Percentiles rank a stretch among this genome's conserved stretches.
Evolutionary conservation across 2,113 vertebrate genomes (phyloP).

Genomic region (Melospiza georgiana): DNA sequence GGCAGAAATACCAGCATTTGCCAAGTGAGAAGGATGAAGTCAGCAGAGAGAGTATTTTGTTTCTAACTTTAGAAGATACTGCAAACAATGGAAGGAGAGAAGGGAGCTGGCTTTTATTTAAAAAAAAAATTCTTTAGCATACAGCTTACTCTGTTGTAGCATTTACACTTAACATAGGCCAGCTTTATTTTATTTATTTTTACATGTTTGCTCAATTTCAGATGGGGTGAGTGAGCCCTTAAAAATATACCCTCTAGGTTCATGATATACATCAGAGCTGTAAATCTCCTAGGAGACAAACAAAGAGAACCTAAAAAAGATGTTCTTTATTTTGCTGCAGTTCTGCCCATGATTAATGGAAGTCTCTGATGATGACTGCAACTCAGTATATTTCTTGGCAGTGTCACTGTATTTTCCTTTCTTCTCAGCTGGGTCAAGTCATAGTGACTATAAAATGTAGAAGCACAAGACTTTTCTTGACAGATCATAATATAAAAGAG

Average conservation of each 20-base stretch:
- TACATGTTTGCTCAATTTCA: conserved; percentile 33
- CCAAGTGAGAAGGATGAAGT: conserved; percentile 53
- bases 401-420: conserved; percentile 53
- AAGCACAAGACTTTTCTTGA: conserved; percentile 57
- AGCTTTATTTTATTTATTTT: conserved; percentile 57
- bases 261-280: conserved; percentile 36
- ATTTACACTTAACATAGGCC: conserved; percentile 26
- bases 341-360: conserved; percentile 66
- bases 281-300: conserved; percentile 60
- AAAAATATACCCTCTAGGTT: conserved; percentile 39
- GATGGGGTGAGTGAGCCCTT: conserved; percentile 14
- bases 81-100: conserved; percentile 50
- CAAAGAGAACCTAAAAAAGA: conserved; percentile 62
- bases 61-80: conserved; percentile 59
- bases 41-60: conserved; percentile 52
- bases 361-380: conserved; percentile 57
- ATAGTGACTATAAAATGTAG: conserved; percentile 45
- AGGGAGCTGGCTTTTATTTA: not conserved
- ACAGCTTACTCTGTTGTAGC: not conserved
- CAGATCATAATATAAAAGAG: conserved; percentile 46
- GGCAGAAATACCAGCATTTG: not conserved
- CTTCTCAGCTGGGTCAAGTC: conserved; percentile 67
- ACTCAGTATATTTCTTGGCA: conserved; percentile 68
- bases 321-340: conserved; percentile 60
- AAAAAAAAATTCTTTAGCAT: conserved; percentile 15